Evolutionary conservation across 1,140 invertebrate species (phyloP), one percentile per base, ranked within the genome.

Genomic region (Laupala kohalensis): DNA sequence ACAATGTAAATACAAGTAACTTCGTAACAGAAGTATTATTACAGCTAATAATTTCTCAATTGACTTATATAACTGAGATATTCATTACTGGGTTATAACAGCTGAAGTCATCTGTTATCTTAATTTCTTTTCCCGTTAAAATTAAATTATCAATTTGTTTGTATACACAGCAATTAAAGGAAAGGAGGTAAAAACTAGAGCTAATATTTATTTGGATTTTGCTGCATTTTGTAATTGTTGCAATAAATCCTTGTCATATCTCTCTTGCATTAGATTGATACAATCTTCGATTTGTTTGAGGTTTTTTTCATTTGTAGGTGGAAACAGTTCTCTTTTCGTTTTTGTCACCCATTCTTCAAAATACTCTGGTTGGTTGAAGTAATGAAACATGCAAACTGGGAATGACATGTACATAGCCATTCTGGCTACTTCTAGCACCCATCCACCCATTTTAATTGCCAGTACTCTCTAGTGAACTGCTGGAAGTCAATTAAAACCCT

Each of bases 361-460:
- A 77, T 89, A 90, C 65, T 86, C 83, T 6, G 92, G 89, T 77
- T 94, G 90, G 79, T 95, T 95, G 77, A 94, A 95, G 73, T 88
- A 86, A 79, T 95, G 91, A 77, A 95, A 96, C 13, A 92, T 75
- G 4, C 78, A 83, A 5, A 95, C 92, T 0, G 94, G 94, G 80
- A 96, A 95, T 0, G 86, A 81, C 83, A 95, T 89, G 77, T 95
- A 96, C 71, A 94, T 77, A 26, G 85, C 86, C 92, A 96, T 94
- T 82, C 87, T 90, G 19, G 81, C 84, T 9, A 93, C 85, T 84
- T 95, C 93, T 67, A 94, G 79, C 77, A 88, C 84, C 92, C 92
- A 94, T 71, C 83, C 85, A 37, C 88, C 91, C 92, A 94, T 92
- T 67, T 53, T 19, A n/a, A n/a, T n/a, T n/a, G n/a, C n/a, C n/a